Percentiles rank a stretch among this genome's conserved stretches.
These are phyloP conservation scores for Onychomys leucogaster DNA, from an alignment of 2,797 vertebrate species.

Conservation along the genomic window DNA sequence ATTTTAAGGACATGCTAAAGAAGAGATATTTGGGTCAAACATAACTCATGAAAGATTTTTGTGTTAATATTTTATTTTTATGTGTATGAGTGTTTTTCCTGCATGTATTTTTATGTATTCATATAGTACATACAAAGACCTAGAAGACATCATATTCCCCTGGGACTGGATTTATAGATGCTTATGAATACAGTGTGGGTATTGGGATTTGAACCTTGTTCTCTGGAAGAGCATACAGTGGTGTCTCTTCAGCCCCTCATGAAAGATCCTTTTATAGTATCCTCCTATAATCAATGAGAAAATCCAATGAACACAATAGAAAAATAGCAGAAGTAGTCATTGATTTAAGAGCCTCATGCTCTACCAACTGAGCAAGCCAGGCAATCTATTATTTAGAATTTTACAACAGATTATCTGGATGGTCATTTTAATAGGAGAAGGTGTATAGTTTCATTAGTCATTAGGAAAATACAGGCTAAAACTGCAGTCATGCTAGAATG, in stretches of 20 bases:
- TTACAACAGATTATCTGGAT: background rate
- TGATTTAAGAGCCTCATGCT: background rate
- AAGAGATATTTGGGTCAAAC: background rate
- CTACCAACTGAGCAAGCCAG: background rate
- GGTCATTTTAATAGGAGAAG: background rate
- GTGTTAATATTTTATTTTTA: background rate
- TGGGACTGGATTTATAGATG: background rate
- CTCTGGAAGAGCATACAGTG: background rate
- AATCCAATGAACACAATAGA: background rate
- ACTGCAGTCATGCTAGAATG: background rate
- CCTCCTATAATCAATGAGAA: background rate
- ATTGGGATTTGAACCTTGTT: background rate
- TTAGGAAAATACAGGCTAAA: slow-evolving; percentile 18
- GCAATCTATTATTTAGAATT: background rate
- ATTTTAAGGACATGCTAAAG: background rate
- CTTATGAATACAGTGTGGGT: background rate
- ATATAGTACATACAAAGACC: no score
- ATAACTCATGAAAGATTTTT: background rate
- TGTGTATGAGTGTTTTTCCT: background rate
- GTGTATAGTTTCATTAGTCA: background rate
- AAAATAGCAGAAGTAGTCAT: background rate
- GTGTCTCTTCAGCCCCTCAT: background rate
- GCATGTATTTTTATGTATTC: background rate
- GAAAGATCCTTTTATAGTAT: background rate
- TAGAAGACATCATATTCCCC: background rate